Evolutionary conservation across 2,888 invertebrate species (phyloP), one percentile per base, ranked within the genome.

Genomic region (Nipponacmea schrenckii): DNA sequence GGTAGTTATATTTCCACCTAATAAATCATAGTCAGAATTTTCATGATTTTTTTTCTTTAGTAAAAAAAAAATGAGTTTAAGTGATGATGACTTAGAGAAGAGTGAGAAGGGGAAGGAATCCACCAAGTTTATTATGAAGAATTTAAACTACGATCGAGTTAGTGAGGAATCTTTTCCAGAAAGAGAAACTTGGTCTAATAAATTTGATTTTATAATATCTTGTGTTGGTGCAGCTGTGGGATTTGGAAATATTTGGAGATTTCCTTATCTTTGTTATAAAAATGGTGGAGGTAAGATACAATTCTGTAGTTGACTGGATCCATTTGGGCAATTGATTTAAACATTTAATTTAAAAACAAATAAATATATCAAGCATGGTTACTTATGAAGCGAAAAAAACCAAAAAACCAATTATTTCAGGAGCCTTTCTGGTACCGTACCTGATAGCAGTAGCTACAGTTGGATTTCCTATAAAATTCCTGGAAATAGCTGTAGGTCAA

Each of bases 391-490:
- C n/a, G n/a, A n/a, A n/a, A n/a, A n/a, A n/a, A n/a, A n/a, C n/a
- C n/a, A n/a, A n/a, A n/a, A n/a, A n/a, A n/a, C n/a, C 39, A 39
- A 8, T 7, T 39, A 39, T 64, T 70, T 12, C 65, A 72, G 72
- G 72, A 14, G 72, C 72, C 20, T 72, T 72, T 26, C 68, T 72
- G 14, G 44, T 73, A 24, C 73, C 70, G 10, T 67, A 68, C 31
- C 46, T 70, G 17, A 64, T 73, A 24, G 64, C 48, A 26, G 48
- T 73, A 24, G 15, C 70, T n/a, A 67, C 67, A 4, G 56, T 73
- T 10, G 80, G 80, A 27, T 69, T 80, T 27, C 80, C 80, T 7
- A 65, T 78, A 12, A 76, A 78, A 69, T 77, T 80, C 67, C 17
- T 72, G 64, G 72, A 72, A 39, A 17, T 72, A 27, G 46, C 68